Percentiles rank a stretch among this genome's conserved stretches.
Evolutionary conservation across 2,888 invertebrate species (phyloP).

Genomic region (Mythimna pallens): DNA sequence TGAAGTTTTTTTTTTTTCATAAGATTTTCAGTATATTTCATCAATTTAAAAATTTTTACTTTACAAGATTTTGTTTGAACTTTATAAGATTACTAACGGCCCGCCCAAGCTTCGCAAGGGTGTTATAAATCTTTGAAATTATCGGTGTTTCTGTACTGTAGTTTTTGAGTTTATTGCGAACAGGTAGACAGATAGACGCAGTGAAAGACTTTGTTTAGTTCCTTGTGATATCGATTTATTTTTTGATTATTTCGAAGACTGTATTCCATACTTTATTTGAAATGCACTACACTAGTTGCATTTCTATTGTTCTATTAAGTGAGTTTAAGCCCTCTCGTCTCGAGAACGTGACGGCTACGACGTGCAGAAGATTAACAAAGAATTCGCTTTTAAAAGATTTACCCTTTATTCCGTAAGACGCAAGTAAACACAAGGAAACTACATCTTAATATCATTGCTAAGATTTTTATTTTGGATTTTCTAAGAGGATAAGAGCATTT

Average conservation of each 20-base stretch:
- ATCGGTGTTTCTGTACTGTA: no score
- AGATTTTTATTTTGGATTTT: not conserved
- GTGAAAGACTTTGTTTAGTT: no score
- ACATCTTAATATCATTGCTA: not conserved
- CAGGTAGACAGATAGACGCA: no score
- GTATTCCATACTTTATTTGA: conserved; percentile 15
- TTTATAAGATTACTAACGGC: not conserved
- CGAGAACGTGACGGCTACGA: conserved; percentile 41
- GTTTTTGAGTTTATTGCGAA: no score
- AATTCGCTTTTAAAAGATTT: conserved; percentile 29
- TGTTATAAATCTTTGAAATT: no score
- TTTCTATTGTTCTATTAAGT: conserved; percentile 46
- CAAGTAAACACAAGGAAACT: conserved; percentile 9
- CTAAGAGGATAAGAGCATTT: not conserved
- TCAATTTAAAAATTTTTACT: conserved; percentile 19
- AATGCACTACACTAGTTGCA: conserved; percentile 42
- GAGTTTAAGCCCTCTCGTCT: conserved; percentile 41
- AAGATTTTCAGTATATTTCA: not conserved
- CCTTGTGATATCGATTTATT: no score
- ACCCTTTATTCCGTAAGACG: not conserved
- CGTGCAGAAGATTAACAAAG: conserved; percentile 45
- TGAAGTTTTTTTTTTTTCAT: not conserved
- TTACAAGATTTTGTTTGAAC: not conserved
- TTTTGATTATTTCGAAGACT: no score
- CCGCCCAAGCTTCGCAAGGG: not conserved